These are phyloP conservation scores for Megalonaias nervosa DNA, from an alignment of 1,140 invertebrate genomes.

Conservation along the genomic window DNA sequence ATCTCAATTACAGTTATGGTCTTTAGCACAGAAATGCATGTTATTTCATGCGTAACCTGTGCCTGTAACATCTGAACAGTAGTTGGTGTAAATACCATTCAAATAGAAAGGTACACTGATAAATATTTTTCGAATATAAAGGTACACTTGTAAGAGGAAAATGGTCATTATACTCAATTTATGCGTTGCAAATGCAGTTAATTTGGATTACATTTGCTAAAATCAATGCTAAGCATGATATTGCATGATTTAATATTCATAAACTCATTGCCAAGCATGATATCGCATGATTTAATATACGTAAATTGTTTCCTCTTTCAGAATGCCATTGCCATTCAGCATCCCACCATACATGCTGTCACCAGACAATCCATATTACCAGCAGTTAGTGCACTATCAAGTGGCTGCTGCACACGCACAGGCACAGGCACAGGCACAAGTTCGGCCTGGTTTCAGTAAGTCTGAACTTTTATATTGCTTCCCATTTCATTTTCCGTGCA, in stretches of 20 bases:
- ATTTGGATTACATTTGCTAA: neutral
- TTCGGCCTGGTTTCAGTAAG: slow-evolving; percentile 16
- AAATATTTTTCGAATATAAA: no score
- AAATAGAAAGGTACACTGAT: no score
- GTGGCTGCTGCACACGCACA: slow-evolving; percentile 17
- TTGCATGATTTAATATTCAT: neutral
- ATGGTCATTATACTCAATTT: no score
- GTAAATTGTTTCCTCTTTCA: slow-evolving; percentile 5
- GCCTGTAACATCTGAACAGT: no score
- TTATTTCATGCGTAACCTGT: no score
- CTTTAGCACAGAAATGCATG: no score
- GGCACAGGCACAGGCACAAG: slow-evolving; percentile 1
- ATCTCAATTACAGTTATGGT: no score
- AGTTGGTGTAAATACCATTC: no score
- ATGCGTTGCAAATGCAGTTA: neutral
- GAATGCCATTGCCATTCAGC: slow-evolving; percentile 17
- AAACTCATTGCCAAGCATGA: neutral
- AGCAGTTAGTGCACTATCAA: slow-evolving; percentile 26
- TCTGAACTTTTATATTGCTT: neutral
- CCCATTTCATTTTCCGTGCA: no score
- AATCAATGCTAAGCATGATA: neutral
- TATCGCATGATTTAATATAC: neutral
- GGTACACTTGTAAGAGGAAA: no score
- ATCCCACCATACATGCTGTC: slow-evolving; percentile 20
- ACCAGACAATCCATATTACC: slow-evolving; percentile 28